A percentile compares a stretch with the other conserved stretches of the same genome.
Conservation (phyloP, 92 coral and sea anemone species). For the Parazoanthus swiftii region DNA sequence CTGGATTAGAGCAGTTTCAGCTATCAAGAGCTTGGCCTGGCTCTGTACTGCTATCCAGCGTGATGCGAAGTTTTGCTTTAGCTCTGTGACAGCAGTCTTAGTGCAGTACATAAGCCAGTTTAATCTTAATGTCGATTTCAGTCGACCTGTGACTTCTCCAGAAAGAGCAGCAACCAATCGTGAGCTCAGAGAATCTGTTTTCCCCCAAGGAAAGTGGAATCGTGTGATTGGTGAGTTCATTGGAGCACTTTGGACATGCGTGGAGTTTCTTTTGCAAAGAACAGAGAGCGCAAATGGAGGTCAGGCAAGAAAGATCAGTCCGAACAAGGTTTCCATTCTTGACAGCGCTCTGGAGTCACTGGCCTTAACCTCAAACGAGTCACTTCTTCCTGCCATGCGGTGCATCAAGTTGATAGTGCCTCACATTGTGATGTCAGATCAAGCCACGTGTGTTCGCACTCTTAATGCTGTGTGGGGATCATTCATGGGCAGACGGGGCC, state of each 20-base stretch:
- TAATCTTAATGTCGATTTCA: slow-evolving; percentile 1
- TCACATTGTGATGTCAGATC: slow-evolving; percentile 50
- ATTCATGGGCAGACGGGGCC: slow-evolving; percentile 62
- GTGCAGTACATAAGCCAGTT: slow-evolving; percentile 21
- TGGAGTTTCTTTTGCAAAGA: slow-evolving; percentile 59
- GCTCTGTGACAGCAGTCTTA: background rate
- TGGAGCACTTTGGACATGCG: slow-evolving; percentile 75
- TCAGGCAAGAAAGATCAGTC: background rate
- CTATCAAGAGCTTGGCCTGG: slow-evolving; percentile 30
- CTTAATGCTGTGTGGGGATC: slow-evolving; percentile 80
- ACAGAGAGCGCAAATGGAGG: background rate
- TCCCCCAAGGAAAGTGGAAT: slow-evolving; percentile 66
- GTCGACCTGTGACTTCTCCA: slow-evolving; percentile 15
- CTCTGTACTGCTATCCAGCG: slow-evolving; percentile 1
- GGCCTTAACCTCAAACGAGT: slow-evolving; percentile 63
- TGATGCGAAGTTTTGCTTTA: background rate
- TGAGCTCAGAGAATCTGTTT: slow-evolving; percentile 18
- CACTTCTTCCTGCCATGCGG: slow-evolving; percentile 64
- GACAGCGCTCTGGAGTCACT: slow-evolving; percentile 74
- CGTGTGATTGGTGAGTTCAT: slow-evolving; percentile 66
- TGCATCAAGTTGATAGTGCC: slow-evolving; percentile 75
- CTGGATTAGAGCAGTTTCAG: slow-evolving; percentile 35
- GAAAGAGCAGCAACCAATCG: slow-evolving; percentile 10
- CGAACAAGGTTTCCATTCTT: slow-evolving; percentile 47
- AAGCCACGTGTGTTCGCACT: slow-evolving; percentile 49